These are phyloP conservation scores for Cydia strobilella DNA, from an alignment of 1,140 invertebrate species.

Conservation along the genomic window DNA sequence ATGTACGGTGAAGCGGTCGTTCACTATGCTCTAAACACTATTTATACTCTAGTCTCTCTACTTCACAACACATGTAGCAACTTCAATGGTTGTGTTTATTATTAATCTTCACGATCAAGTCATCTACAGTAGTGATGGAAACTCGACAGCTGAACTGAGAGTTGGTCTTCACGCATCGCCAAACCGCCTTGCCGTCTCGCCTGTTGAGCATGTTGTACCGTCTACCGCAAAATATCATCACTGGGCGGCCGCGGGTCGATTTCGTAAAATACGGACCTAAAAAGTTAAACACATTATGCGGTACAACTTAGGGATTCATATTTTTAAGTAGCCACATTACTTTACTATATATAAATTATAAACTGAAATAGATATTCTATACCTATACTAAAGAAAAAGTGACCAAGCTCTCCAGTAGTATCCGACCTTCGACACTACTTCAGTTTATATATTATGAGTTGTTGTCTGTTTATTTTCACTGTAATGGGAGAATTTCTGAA, in stretches of 20 bases:
- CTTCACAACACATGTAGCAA: neutral
- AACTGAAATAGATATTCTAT: too few relatives aligned
- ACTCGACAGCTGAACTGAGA: slow-evolving; percentile 16
- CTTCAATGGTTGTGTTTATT: slow-evolving; percentile 32
- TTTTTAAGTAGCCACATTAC: too few relatives aligned
- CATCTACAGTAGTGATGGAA: slow-evolving; percentile 29
- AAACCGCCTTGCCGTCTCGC: slow-evolving; percentile 8
- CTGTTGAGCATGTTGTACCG: slow-evolving; percentile 32
- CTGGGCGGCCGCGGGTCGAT: slow-evolving; percentile 34
- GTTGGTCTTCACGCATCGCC: slow-evolving; percentile 34
- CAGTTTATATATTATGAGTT: too few relatives aligned
- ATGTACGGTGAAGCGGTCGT: too few relatives aligned
- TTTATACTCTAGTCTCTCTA: too few relatives aligned
- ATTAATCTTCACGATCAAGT: slow-evolving; percentile 27
- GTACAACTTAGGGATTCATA: neutral
- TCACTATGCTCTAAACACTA: too few relatives aligned
- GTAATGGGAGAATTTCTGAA: too few relatives aligned
- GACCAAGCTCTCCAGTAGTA: too few relatives aligned
- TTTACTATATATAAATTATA: too few relatives aligned
- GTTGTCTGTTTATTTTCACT: too few relatives aligned
- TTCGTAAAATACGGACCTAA: slow-evolving; percentile 22
- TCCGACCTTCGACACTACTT: too few relatives aligned
- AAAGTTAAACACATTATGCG: slow-evolving; percentile 1
- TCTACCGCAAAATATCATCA: slow-evolving; percentile 18
- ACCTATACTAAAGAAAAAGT: too few relatives aligned